Evolutionary conservation across 2,113 vertebrate genomes (phyloP), one percentile per base, ranked within the genome.

Genomic region (Perca fluviatilis): DNA sequence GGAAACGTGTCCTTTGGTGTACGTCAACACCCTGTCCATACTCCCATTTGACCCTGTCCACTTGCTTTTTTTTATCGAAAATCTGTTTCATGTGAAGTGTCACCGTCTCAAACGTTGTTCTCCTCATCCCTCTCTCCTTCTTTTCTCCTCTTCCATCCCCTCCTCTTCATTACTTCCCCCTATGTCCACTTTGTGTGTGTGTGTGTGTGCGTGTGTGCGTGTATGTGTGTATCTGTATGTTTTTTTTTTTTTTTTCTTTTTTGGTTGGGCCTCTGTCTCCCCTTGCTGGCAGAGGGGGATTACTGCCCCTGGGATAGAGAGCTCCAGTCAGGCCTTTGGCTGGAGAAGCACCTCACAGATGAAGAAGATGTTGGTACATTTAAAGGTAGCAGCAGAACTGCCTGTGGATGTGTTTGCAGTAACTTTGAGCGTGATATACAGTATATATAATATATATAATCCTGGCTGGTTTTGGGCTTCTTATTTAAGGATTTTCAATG

Each of bases 301-400:
- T 98, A 98, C 95, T 97, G 95, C 91, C 97, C 98, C 80, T 97
- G 96, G 98, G 96, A 97, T 88, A 97, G 84, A 93, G 97, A 98
- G 91, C 96, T 97, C 88, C 97, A 96, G 93, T 97, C 97, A 92
- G 96, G 96, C 92, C 96, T 96, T 81, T 97, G 97, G 97, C 96
- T 97, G 89, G 96, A 97, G 85, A 96, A 91, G 86, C 79, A 62
- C 91, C 95, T 98, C 47, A 94, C 95, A 93, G 89, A 96, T 46
- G 96, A 98, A 97, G 97, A 98, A 93, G 97, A 97, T 94, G 92
- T 92, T 91, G 96, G 97, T 98, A 96, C 96, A 92, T 91, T 92
- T 77, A 96, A 98, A 98, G 97, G 97, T 98, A 97, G 95, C 96
- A 95, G 89, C 95, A 96, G 88, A 93, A 90, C 92, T 71, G 94